Percentiles rank a stretch among this genome's conserved stretches.
Evolutionary conservation across 2,888 invertebrate genomes (phyloP).

Genomic region (Biston betularia): DNA sequence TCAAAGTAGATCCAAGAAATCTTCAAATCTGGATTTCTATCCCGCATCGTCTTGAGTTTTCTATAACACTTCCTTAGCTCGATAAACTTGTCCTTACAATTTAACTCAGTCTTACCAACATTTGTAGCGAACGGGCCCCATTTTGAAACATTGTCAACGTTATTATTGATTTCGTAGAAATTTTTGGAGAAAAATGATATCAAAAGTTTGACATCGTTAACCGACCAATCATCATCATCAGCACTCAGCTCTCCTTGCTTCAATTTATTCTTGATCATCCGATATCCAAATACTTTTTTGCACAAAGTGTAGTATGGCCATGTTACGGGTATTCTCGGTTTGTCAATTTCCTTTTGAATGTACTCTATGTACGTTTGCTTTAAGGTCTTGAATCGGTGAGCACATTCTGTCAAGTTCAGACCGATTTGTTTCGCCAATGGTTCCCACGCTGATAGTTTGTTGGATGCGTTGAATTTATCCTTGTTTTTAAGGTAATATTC

Average conservation of each 20-base stretch:
- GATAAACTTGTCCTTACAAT: slow-evolving; percentile 71
- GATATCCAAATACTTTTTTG: slow-evolving; percentile 79
- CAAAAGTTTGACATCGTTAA: slow-evolving; percentile 69
- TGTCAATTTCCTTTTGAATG: slow-evolving; percentile 73
- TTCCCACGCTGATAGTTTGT: slow-evolving; percentile 70
- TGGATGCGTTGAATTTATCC: slow-evolving; percentile 63
- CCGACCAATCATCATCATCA: slow-evolving; percentile 70
- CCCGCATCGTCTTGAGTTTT: slow-evolving; percentile 72
- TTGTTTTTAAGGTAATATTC: slow-evolving; percentile 77
- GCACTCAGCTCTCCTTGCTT: slow-evolving; percentile 63
- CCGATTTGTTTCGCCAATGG: slow-evolving; percentile 65
- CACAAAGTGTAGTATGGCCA: slow-evolving; percentile 78
- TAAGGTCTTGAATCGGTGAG: slow-evolving; percentile 71
- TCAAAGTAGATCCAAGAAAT: slow-evolving; percentile 77
- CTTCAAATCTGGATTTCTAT: slow-evolving; percentile 68
- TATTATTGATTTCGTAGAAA: slow-evolving; percentile 58
- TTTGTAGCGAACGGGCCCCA: slow-evolving; percentile 62
- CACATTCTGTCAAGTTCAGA: slow-evolving; percentile 68
- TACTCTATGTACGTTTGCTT: slow-evolving; percentile 74
- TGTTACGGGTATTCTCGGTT: slow-evolving; percentile 73
- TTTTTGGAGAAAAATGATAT: slow-evolving; percentile 66
- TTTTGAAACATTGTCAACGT: slow-evolving; percentile 53
- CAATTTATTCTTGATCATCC: slow-evolving; percentile 70
- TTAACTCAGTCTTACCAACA: slow-evolving; percentile 57
- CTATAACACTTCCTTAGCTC: slow-evolving; percentile 75